These are phyloP conservation scores for Trichopoda pennipes DNA, from an alignment of 2,888 invertebrate genomes.

Conservation along the genomic window DNA sequence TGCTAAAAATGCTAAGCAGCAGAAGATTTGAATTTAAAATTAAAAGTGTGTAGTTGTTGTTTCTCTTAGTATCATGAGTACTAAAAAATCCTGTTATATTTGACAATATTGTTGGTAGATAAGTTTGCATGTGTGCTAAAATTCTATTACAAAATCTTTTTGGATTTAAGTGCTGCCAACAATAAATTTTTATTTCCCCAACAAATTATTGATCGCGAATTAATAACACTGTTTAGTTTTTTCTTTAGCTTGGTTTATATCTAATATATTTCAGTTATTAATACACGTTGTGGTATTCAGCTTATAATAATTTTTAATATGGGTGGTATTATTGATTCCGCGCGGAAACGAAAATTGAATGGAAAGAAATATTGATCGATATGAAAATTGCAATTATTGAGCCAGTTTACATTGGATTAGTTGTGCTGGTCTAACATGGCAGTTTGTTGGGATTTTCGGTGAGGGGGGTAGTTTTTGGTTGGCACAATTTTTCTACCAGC, in stretches of 20 bases:
- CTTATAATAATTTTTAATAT: too few relatives aligned
- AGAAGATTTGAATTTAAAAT: conserved; percentile 11
- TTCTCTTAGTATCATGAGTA: conserved; percentile 27
- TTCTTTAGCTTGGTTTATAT: background rate
- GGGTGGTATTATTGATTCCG: too few relatives aligned
- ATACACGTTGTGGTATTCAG: too few relatives aligned
- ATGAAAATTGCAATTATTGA: too few relatives aligned
- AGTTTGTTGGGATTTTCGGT: too few relatives aligned
- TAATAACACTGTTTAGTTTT: conserved; percentile 15
- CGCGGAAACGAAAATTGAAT: too few relatives aligned
- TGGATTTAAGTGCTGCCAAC: conserved; percentile 29
- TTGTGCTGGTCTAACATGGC: too few relatives aligned
- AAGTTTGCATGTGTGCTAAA: conserved; percentile 2
- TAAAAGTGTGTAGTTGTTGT: conserved; percentile 21
- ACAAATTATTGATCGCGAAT: background rate
- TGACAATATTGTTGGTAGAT: conserved; percentile 38
- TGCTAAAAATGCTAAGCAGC: conserved; percentile 23
- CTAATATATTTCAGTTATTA: background rate
- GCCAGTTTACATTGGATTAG: too few relatives aligned
- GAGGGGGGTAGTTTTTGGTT: too few relatives aligned
- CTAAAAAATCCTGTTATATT: conserved; percentile 64
- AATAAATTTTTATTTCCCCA: background rate
- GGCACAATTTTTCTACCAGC: too few relatives aligned
- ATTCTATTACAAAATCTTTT: conserved; percentile 41
- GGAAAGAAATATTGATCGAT: too few relatives aligned